Conservation (phyloP, 2,113 vertebrate species). For the Aegithalos caudatus region DNA sequence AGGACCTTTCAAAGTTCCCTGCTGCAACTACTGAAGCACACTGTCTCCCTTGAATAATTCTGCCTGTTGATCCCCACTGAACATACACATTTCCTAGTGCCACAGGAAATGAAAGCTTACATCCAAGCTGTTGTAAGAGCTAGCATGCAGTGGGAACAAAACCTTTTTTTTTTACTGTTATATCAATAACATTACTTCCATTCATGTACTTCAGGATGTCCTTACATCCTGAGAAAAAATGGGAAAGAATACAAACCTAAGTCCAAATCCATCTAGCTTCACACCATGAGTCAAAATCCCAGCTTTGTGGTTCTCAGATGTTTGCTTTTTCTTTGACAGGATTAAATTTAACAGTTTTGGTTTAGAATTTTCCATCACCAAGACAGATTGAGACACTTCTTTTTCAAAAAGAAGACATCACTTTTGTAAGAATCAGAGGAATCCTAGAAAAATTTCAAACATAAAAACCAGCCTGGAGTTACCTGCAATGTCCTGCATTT, state of each 20-base stretch:
- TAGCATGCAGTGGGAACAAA: neutral
- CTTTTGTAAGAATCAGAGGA: neutral
- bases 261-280: neutral
- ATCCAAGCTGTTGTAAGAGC: neutral
- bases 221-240: neutral
- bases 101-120: conserved; percentile 18
- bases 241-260: neutral
- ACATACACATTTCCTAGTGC: neutral
- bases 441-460: neutral
- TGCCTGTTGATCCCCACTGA: neutral
- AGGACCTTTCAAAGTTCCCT: conserved; percentile 1
- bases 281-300: neutral
- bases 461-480: neutral
- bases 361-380: neutral
- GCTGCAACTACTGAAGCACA: neutral
- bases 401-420: neutral
- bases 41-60: neutral
- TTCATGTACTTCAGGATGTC: neutral
- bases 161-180: neutral
- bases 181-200: neutral
- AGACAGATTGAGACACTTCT: neutral
- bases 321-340: neutral
- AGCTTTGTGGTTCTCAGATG: neutral
- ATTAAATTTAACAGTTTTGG: neutral
- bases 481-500: neutral